These are phyloP conservation scores for Myathropa florea DNA, from an alignment of 2,888 invertebrate genomes.

Conservation along the genomic window DNA sequence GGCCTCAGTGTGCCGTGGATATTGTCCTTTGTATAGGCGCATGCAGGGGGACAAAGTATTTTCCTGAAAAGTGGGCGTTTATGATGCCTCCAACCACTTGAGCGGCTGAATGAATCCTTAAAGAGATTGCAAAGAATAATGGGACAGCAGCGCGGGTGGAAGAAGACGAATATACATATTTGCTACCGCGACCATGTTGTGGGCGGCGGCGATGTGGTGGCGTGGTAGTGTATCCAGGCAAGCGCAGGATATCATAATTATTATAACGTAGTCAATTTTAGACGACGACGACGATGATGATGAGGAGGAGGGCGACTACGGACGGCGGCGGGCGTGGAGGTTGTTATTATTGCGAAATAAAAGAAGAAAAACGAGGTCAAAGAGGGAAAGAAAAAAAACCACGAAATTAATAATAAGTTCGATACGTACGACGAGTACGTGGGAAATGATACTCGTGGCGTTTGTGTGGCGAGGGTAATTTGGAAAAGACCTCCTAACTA, in stretches of 20 bases:
- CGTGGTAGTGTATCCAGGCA: neutral
- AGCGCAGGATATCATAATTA: conserved; percentile 16
- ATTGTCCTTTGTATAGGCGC: conserved; percentile 29
- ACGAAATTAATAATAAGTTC: neutral
- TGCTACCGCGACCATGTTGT: neutral
- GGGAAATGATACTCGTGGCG: neutral
- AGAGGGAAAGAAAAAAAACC: neutral
- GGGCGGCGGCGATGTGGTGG: too few species aligned
- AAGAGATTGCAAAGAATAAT: conserved; percentile 20
- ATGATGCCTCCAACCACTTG: conserved; percentile 43
- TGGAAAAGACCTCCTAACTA: neutral
- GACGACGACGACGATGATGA: neutral
- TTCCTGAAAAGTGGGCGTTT: conserved; percentile 51
- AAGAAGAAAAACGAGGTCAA: conserved; percentile 26
- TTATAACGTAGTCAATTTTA: conserved; percentile 43
- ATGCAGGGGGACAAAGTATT: conserved; percentile 26
- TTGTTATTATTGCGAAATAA: neutral
- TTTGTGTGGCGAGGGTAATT: neutral
- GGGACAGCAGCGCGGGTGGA: neutral
- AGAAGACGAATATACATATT: neutral
- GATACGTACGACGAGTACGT: neutral
- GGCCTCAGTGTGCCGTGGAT: neutral
- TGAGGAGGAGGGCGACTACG: neutral
- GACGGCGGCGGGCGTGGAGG: neutral
- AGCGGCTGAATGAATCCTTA: conserved; percentile 29